These are phyloP conservation scores for Sialia sialis DNA, from an alignment of 2,113 vertebrate species.

Conservation along the genomic window DNA sequence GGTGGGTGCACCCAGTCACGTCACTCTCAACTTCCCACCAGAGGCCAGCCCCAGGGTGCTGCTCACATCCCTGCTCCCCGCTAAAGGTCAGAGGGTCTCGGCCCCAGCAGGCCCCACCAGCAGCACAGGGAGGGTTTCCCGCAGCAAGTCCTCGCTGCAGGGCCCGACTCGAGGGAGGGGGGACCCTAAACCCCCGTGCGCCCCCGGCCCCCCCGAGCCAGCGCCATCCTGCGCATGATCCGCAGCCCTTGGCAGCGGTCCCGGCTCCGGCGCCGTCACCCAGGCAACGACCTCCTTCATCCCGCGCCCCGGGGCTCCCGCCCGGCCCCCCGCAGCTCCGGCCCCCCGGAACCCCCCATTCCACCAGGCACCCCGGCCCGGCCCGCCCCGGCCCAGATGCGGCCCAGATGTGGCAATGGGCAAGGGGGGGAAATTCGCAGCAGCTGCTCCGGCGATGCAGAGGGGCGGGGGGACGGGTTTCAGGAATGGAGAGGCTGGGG, in stretches of 20 bases:
- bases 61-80: background rate
- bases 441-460: background rate
- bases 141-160: fast-evolving
- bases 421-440: background rate
- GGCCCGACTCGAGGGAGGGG: background rate
- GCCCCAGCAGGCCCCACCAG: background rate
- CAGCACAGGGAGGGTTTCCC: background rate
- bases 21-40: background rate
- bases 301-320: background rate
- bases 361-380: background rate
- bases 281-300: conserved; percentile 70
- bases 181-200: background rate
- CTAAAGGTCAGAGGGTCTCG: background rate
- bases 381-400: background rate
- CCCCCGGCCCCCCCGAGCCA: background rate
- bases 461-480: background rate
- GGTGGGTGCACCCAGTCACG: background rate
- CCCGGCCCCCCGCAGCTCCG: background rate
- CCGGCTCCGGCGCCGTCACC: conserved; percentile 45
- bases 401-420: background rate
- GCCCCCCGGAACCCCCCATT: background rate
- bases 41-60: background rate
- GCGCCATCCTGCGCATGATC: background rate
- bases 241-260: background rate
- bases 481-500: background rate